Evolutionary conservation across 2,113 vertebrate genomes (phyloP).

Genomic region (Chlamydotis undulata): DNA sequence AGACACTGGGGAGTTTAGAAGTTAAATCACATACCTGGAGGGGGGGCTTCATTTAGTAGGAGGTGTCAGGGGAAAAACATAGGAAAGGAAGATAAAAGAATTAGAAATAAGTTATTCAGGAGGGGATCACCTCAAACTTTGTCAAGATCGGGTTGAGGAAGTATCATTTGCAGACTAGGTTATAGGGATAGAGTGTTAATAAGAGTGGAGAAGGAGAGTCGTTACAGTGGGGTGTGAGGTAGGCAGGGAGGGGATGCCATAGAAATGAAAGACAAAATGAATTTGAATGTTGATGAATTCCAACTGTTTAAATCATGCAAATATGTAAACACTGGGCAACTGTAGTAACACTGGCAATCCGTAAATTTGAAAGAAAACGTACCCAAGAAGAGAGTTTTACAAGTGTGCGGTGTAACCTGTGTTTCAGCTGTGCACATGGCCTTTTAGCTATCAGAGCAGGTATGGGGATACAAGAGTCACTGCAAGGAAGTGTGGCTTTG

Average conservation of each 20-base stretch:
- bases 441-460: neutral
- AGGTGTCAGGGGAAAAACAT: slow-evolving; percentile 56
- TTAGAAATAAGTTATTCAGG: slow-evolving; percentile 58
- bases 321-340: neutral
- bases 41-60: slow-evolving; percentile 68
- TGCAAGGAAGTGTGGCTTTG: neutral
- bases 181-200: slow-evolving; percentile 28
- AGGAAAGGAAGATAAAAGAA: slow-evolving; percentile 65
- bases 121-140: slow-evolving; percentile 47
- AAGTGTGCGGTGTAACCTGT: neutral
- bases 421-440: neutral
- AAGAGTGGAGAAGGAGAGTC: neutral
- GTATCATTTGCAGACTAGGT: neutral
- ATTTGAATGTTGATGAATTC: slow-evolving; percentile 7
- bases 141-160: neutral
- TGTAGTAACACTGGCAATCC: neutral
- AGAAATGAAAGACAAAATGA: neutral
- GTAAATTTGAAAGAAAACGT: neutral
- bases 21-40: slow-evolving; percentile 70
- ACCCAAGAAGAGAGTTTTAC: neutral
- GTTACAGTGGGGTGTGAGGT: neutral
- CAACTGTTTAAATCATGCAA: neutral
- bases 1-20: slow-evolving; percentile 53
- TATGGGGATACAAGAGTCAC: neutral
- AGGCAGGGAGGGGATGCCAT: neutral